Evolutionary conservation across 1,140 invertebrate species (phyloP).

Genomic region (Aplysia californica): DNA sequence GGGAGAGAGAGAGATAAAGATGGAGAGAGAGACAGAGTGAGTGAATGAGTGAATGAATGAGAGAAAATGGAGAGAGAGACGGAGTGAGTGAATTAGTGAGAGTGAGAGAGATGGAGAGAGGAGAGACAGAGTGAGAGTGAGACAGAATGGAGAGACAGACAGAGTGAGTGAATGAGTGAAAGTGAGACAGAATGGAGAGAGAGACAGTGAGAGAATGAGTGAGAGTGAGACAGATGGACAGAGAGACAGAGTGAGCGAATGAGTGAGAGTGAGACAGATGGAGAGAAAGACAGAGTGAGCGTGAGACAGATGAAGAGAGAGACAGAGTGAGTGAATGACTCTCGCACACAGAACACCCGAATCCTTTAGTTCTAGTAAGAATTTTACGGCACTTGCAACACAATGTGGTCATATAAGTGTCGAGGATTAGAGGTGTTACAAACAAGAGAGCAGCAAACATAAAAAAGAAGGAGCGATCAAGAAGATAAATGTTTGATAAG

Average conservation of each 20-base stretch:
- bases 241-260: not conserved
- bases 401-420: too few species aligned
- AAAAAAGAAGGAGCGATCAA: too few species aligned
- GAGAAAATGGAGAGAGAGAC: too few species aligned
- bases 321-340: not conserved
- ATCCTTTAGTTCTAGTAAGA: too few species aligned
- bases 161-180: not conserved
- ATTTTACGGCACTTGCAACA: too few species aligned
- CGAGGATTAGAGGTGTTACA: too few species aligned
- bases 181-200: too few species aligned
- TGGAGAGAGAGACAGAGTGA: not conserved
- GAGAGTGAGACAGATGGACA: not conserved
- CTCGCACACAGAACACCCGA: not conserved
- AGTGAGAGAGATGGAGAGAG: not conserved
- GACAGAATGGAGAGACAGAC: not conserved
- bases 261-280: not conserved
- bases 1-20: not conserved
- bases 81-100: not conserved
- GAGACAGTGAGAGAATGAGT: not conserved
- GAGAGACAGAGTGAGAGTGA: too few species aligned
- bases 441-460: too few species aligned
- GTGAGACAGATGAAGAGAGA: not conserved
- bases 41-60: not conserved
- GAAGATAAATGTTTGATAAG: too few species aligned
- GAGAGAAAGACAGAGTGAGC: not conserved